phyloP scores from a whole-genome alignment of 2,888 invertebrate genomes.

The Polylopha cassiicola region DNA sequence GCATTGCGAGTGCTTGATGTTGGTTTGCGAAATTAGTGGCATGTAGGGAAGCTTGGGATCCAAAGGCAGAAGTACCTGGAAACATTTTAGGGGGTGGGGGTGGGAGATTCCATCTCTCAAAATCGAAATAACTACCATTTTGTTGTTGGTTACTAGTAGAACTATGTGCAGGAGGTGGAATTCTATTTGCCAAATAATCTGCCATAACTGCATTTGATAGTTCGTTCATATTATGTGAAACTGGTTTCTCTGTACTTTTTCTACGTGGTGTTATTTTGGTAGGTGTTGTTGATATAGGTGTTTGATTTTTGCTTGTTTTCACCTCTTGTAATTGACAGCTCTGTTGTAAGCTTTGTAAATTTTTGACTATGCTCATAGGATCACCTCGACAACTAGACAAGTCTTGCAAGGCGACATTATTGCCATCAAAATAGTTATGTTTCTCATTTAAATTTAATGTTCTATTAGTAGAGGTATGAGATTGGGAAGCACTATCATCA shows the following conservation, averaged over 20 bases:
- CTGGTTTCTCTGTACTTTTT: conserved; percentile 77
- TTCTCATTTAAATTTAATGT: conserved; percentile 69
- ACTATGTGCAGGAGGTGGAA: conserved; percentile 85
- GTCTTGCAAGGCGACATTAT: conserved; percentile 81
- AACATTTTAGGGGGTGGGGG: conserved; percentile 83
- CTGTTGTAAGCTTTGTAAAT: conserved; percentile 80
- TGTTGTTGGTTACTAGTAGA: conserved; percentile 78
- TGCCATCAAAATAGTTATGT: conserved; percentile 80
- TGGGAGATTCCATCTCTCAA: conserved; percentile 88
- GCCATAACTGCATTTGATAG: conserved; percentile 75
- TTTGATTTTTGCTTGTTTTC: conserved; percentile 66
- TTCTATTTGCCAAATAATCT: conserved; percentile 76
- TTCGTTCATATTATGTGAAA: conserved; percentile 71
- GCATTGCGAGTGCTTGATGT: conserved; percentile 81
- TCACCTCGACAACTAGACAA: conserved; percentile 85
- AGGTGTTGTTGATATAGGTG: conserved; percentile 43
- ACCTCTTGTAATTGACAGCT: conserved; percentile 78
- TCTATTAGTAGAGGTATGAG: conserved; percentile 65
- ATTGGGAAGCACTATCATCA: conserved; percentile 61
- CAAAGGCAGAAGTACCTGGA: conserved; percentile 76
- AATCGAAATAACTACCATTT: conserved; percentile 86
- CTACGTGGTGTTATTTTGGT: conserved; percentile 66
- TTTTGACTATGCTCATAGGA: conserved; percentile 86
- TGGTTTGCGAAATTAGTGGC: conserved; percentile 77
- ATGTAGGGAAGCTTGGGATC: conserved; percentile 77